A percentile compares a stretch with the other conserved stretches of the same genome.
phyloP scores from a whole-genome alignment of 2,113 vertebrate species.

The Arizona elegans region DNA sequence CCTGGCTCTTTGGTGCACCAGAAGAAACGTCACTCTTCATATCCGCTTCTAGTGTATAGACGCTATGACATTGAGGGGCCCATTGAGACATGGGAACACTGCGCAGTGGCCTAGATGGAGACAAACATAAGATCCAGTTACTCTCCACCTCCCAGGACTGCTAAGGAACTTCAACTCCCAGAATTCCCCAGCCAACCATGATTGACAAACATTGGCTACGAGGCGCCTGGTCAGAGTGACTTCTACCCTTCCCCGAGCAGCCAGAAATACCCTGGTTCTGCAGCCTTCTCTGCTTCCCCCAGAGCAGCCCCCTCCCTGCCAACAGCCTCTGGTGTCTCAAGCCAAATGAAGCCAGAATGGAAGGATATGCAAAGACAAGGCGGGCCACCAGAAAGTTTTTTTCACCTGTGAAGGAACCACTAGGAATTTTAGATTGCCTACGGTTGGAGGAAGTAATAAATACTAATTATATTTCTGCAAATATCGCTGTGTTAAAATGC shows the following conservation, averaged over 20 bases:
- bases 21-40: constrained; percentile 98
- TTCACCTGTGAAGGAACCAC: not conserved
- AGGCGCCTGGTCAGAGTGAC: not conserved
- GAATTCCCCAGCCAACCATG: not conserved
- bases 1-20: constrained; percentile 88
- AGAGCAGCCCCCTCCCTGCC: not conserved
- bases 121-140: constrained; percentile 29
- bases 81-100: constrained; percentile 76
- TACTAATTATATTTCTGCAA: not conserved
- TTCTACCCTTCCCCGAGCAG: not conserved
- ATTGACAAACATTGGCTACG: not conserved
- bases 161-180: not conserved
- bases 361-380: not conserved
- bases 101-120: constrained; percentile 67
- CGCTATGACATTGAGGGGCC: constrained; percentile 74
- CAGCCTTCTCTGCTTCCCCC: not conserved
- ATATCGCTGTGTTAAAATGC: not conserved
- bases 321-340: not conserved
- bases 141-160: not conserved
- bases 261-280: not conserved
- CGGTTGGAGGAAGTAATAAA: not conserved
- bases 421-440: not conserved
- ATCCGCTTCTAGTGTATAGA: constrained; percentile 77
- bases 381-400: not conserved
- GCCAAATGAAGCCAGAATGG: not conserved